phyloP scores from a whole-genome alignment of 2,797 vertebrate genomes.

The Graptemys geographica region DNA sequence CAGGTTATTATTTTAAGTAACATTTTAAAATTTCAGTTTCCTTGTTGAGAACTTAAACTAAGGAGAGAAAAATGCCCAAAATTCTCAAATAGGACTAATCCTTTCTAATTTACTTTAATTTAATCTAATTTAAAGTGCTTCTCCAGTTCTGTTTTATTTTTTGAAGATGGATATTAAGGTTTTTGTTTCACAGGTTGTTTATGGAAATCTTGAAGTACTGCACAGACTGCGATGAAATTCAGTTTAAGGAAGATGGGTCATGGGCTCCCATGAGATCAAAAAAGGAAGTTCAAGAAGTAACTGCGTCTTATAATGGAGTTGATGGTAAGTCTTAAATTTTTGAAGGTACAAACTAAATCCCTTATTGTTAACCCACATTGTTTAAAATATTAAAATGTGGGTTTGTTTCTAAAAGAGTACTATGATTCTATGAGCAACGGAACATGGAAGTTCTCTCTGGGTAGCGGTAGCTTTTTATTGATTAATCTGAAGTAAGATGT shows the following conservation, averaged over 20 bases:
- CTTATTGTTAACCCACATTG: not conserved
- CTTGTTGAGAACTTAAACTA: not conserved
- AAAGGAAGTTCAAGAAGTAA: slow-evolving; percentile 96
- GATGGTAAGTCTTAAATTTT: slow-evolving; percentile 83
- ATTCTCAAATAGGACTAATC: not conserved
- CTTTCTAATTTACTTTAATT: not conserved
- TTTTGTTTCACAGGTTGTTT: slow-evolving; percentile 87
- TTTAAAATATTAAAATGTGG: not conserved
- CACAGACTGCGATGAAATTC: slow-evolving; percentile 97
- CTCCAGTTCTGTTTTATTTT: not conserved
- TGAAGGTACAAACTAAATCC: not conserved
- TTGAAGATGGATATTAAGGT: not conserved
- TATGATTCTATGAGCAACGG: not conserved
- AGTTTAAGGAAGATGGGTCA: slow-evolving; percentile 97
- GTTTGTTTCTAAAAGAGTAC: not conserved
- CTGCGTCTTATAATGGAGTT: slow-evolving; percentile 88
- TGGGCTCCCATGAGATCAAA: slow-evolving; percentile 98
- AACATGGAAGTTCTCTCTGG: not conserved
- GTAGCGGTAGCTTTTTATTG: not conserved
- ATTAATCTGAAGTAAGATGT: rapidly evolving
- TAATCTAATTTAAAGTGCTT: not conserved
- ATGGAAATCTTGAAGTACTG: slow-evolving; percentile 99
- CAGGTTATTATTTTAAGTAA: not conserved
- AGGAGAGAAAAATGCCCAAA: not conserved
- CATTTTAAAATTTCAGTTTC: not conserved